phyloP scores from a whole-genome alignment of 2,888 invertebrate genomes.

The Thumatha senex region DNA sequence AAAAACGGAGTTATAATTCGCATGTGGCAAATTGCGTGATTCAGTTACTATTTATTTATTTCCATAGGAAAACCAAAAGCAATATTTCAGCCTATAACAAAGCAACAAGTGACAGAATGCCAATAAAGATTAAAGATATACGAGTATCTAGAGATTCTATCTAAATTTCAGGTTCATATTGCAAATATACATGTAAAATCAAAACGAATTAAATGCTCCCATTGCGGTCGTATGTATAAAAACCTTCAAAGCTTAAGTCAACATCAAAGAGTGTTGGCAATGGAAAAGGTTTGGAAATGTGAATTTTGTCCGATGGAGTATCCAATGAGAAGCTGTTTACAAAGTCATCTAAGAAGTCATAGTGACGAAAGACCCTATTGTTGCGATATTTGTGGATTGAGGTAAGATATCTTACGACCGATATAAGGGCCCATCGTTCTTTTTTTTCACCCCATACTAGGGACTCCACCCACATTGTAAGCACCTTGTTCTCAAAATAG shows the following conservation, averaged over 20 bases:
- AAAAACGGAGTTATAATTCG: too few relatives aligned
- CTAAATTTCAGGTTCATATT: slow-evolving; percentile 34
- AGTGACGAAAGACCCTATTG: slow-evolving; percentile 44
- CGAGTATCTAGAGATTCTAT: too few relatives aligned
- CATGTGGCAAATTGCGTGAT: too few relatives aligned
- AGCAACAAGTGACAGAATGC: too few relatives aligned
- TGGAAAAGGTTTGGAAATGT: slow-evolving; percentile 44
- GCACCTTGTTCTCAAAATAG: too few relatives aligned
- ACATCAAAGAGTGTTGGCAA: slow-evolving; percentile 39
- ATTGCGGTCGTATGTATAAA: slow-evolving; percentile 54
- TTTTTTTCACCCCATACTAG: too few relatives aligned
- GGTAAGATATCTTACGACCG: slow-evolving; percentile 16
- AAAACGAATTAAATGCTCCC: slow-evolving; percentile 44
- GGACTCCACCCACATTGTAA: too few relatives aligned
- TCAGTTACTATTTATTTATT: too few relatives aligned
- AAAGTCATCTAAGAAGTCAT: slow-evolving; percentile 54
- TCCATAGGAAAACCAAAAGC: too few relatives aligned
- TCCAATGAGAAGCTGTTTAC: slow-evolving; percentile 27
- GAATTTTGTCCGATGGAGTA: slow-evolving; percentile 50
- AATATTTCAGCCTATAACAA: too few relatives aligned
- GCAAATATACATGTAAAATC: slow-evolving; percentile 9
- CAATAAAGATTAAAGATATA: too few relatives aligned
- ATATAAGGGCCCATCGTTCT: too few relatives aligned
- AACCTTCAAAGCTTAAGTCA: slow-evolving; percentile 32
- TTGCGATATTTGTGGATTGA: slow-evolving; percentile 48